phyloP scores from a whole-genome alignment of 2,113 vertebrate genomes.

The Cervus canadensis region DNA sequence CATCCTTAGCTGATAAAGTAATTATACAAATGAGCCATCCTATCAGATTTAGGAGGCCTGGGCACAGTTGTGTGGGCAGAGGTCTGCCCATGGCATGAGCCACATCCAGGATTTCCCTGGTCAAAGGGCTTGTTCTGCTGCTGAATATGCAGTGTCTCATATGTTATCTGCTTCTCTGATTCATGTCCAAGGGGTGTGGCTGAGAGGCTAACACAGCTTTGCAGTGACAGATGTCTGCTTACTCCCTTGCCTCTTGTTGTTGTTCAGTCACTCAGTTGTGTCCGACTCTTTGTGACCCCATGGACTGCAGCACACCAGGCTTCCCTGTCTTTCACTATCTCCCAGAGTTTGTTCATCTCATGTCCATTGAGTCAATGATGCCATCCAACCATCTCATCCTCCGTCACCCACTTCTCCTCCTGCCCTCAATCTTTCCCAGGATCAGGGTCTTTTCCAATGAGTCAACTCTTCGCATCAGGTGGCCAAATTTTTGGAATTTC shows the following conservation, averaged over 20 bases:
- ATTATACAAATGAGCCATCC: not conserved
- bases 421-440: not conserved
- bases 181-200: not conserved
- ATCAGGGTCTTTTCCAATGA: not conserved
- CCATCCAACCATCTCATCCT: not conserved
- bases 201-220: not conserved
- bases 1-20: not conserved
- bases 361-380: not conserved
- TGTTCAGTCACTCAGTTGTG: not conserved
- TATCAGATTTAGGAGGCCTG: not conserved
- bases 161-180: conserved; percentile 13
- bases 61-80: not conserved
- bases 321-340: not conserved
- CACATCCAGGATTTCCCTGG: not conserved
- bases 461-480: not conserved
- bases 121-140: not conserved
- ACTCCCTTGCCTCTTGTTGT: not conserved
- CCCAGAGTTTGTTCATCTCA: not conserved
- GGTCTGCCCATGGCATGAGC: not conserved
- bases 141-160: not conserved
- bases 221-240: not conserved
- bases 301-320: not conserved
- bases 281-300: fast-evolving
- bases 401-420: not conserved
- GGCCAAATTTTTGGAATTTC: not conserved